phyloP scores from a whole-genome alignment of 1,140 invertebrate genomes.

The Helicoverpa armigera region DNA sequence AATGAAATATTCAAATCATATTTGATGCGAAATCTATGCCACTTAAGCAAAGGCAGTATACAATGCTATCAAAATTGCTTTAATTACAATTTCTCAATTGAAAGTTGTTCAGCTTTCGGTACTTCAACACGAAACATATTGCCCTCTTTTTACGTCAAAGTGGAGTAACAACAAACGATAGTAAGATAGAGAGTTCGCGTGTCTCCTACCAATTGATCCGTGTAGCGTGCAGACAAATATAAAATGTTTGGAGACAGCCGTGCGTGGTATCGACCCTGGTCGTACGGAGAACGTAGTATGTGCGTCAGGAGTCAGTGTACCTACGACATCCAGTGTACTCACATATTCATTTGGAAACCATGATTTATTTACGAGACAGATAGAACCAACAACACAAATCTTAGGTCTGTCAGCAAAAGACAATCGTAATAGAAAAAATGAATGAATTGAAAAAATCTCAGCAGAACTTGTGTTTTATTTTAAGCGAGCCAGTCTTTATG shows the following conservation, averaged over 20 bases:
- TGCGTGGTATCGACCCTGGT: constrained; percentile 21
- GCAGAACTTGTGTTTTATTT: too few relatives aligned
- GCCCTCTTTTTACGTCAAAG: constrained; percentile 27
- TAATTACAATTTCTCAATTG: constrained; percentile 23
- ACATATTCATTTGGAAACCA: neutral
- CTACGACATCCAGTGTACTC: neutral
- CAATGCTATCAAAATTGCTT: neutral
- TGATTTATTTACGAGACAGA: neutral
- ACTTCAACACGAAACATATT: constrained; percentile 32
- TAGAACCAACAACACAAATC: neutral
- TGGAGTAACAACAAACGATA: constrained; percentile 24
- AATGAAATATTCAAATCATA: too few relatives aligned
- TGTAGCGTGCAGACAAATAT: constrained; percentile 22
- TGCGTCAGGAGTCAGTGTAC: constrained; percentile 1
- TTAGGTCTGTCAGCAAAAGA: too few relatives aligned
- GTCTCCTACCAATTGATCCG: constrained; percentile 15
- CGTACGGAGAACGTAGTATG: constrained; percentile 12
- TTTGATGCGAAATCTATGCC: too few relatives aligned
- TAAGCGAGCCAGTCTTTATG: too few relatives aligned
- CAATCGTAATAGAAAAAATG: too few relatives aligned
- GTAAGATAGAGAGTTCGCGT: constrained; percentile 34
- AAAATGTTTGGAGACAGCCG: constrained; percentile 24
- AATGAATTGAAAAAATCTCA: too few relatives aligned
- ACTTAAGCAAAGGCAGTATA: neutral
- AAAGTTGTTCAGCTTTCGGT: constrained; percentile 26